A percentile compares a stretch with the other conserved stretches of the same genome.
Conservation (phyloP, 2,888 invertebrate species). For the Gasteruption jaculator region DNA sequence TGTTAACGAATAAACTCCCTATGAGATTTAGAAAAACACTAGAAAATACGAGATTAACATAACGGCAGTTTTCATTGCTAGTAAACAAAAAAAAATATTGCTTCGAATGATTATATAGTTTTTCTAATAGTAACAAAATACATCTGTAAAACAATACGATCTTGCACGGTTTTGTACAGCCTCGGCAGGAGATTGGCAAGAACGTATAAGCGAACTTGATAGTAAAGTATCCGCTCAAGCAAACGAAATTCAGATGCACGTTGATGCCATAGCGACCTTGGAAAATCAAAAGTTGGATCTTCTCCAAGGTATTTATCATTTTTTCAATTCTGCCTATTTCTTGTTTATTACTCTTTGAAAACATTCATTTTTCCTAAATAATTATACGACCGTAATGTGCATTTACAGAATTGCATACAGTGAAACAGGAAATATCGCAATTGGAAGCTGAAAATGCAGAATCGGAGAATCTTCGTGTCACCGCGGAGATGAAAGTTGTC, state of each 20-base stretch:
- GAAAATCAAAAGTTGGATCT: conserved; percentile 68
- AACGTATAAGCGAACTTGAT: conserved; percentile 43
- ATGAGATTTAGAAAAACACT: no score
- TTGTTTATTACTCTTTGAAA: conserved; percentile 5
- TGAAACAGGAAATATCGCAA: conserved; percentile 61
- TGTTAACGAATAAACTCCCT: no score
- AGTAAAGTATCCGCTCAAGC: conserved; percentile 41
- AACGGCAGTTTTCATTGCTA: no score
- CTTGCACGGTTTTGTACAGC: no score
- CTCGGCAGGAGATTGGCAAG: conserved; percentile 44
- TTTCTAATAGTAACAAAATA: conserved; percentile 10
- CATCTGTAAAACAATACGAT: neutral
- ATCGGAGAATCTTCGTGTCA: conserved; percentile 67
- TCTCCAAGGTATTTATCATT: conserved; percentile 56
- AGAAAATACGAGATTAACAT: no score
- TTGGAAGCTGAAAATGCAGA: conserved; percentile 62
- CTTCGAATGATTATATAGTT: no score
- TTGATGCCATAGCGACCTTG: conserved; percentile 59
- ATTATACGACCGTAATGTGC: neutral
- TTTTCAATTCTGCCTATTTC: neutral
- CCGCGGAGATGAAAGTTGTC: conserved; percentile 72
- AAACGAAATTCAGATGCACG: conserved; percentile 54
- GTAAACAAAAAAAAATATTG: no score
- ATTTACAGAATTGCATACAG: conserved; percentile 45
- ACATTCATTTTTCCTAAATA: neutral